Evolutionary conservation across 2,888 invertebrate genomes (phyloP).

Genomic region (Bedellia somnulentella): DNA sequence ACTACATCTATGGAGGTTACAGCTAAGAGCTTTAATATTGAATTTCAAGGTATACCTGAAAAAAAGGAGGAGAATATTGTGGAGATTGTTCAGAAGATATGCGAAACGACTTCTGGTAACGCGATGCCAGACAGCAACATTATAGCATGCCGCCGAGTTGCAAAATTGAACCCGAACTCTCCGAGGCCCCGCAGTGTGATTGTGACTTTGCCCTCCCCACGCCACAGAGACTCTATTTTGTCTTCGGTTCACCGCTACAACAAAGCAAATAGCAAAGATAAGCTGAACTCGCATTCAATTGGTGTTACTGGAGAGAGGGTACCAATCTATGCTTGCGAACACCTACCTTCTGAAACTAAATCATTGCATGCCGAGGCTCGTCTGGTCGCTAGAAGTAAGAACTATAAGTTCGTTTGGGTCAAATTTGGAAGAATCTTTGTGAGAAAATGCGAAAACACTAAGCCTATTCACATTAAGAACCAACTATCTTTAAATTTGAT

Average conservation of each 20-base stretch:
- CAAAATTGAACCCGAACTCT: background rate
- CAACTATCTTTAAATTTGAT: background rate
- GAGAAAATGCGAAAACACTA: background rate
- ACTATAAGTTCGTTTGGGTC: constrained; percentile 3
- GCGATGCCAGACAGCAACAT: background rate
- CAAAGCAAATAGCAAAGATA: constrained; percentile 5
- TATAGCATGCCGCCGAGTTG: background rate
- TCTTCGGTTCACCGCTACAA: constrained; percentile 9
- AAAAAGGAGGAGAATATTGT: background rate
- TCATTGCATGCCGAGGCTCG: constrained; percentile 5
- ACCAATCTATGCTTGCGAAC: constrained; percentile 8
- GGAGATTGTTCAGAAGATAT: background rate
- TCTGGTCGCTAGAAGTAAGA: background rate
- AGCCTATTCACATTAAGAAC: background rate
- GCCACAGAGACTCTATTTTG: constrained; percentile 9
- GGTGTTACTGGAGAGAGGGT: constrained; percentile 6
- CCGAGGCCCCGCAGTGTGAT: background rate
- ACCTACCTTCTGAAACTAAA: constrained; percentile 10
- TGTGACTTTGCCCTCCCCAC: constrained; percentile 1
- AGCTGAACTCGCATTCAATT: constrained; percentile 5
- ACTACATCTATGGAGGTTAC: background rate
- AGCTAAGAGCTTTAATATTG: background rate
- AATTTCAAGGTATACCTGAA: constrained; percentile 1
- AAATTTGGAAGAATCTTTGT: background rate
- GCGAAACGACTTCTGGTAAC: background rate